These are phyloP conservation scores for Hippotragus niger DNA, from an alignment of 2,113 vertebrate species.

Conservation along the genomic window DNA sequence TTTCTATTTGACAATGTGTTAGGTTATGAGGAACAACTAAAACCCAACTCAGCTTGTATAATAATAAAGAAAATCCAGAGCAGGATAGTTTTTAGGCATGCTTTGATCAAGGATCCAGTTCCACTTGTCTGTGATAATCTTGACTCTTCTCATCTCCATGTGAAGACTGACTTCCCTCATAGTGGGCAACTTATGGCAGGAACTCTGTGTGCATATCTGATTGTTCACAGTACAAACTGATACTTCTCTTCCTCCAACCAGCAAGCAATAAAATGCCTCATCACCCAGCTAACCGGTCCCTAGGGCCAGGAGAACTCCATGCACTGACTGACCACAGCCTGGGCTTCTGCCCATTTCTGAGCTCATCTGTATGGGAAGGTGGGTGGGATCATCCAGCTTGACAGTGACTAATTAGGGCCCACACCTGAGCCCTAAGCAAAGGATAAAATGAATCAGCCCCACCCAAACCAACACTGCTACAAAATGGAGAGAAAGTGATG, in stretches of 20 bases:
- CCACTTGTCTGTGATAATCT: background rate
- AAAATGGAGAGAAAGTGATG: background rate
- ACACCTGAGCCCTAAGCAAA: background rate
- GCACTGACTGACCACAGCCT: rapidly evolving
- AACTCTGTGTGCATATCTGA: background rate
- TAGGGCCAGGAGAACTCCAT: no score
- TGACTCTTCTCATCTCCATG: background rate
- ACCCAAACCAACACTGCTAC: background rate
- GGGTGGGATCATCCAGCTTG: background rate
- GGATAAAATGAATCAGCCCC: background rate
- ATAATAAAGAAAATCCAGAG: background rate
- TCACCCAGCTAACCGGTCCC: no score
- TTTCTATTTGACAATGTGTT: background rate
- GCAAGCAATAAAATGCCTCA: background rate
- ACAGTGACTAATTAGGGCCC: background rate
- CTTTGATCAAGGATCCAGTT: background rate
- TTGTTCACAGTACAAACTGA: background rate
- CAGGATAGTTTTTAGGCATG: background rate
- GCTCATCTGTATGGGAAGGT: background rate
- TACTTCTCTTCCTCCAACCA: background rate
- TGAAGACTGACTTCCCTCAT: background rate
- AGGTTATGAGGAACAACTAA: background rate
- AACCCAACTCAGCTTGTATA: background rate
- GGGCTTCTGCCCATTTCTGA: background rate
- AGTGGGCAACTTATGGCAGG: no score